Evolutionary conservation across 92 coral and sea anemone species (phyloP), one percentile per base, ranked within the genome.

Genomic region (Umimayanthus chanpuru): DNA sequence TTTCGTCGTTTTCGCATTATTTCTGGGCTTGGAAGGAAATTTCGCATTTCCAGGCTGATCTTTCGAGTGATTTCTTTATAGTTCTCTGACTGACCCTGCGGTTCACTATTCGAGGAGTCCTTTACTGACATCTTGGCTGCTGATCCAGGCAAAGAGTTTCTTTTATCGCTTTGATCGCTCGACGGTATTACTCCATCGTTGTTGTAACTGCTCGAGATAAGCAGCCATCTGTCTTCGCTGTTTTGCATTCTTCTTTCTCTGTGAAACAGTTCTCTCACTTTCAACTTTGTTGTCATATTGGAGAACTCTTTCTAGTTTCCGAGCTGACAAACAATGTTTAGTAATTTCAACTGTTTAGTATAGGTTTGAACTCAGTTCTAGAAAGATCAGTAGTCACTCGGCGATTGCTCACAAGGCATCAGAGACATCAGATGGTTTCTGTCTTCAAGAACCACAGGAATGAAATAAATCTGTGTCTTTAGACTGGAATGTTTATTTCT

Each of bases 1-100:
- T 81, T 81, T 81, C 85, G 44, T 81, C 85, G 85, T 58, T 61
- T 81, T 56, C 85, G 85, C 53, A 81, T 81, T 71, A 81, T 81
- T 61, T 81, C 28, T 15, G 85, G 85, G 72, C 85, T 81, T 61
- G 85, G 85, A 29, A 81, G 32, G 30, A 81, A 81, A 41, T 56
- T 61, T 53, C 36, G 85, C 72, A 81, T 81, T 41, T 32, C 50
- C 67, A 30, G 61, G 36, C 73, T 81, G 70, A 81, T 43, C 47
- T 56, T 81, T 55, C 73, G 85, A 30, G 73, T 61, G 73, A 81
- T 81, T 32, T 32, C 18, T 58, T 81, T 64, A 21, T 81, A 81
- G 73, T 38, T 64, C 50, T 81, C 53, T 58, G 79, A 61, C 14
- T 18, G 25, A 20, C 18, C 3, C 6, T 20, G 47, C 25, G 4